Evolutionary conservation across 1,140 invertebrate genomes (phyloP), one percentile per base, ranked within the genome.

Genomic region (Drosophila lacteicornis): DNA sequence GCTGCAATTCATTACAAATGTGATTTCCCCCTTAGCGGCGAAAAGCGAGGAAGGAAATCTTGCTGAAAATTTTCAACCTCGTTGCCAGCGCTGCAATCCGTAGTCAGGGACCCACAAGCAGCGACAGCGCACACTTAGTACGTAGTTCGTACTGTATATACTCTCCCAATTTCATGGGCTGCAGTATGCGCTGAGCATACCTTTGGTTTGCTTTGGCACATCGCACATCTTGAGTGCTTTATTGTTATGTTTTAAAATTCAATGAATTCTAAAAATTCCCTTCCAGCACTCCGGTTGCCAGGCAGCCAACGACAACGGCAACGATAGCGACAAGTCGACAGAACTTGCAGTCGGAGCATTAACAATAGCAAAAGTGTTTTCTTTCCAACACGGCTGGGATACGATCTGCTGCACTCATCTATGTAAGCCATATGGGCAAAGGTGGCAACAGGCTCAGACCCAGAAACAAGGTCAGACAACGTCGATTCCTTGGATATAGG

Each of bases 231-330:
- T 88, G 84, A 88, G 84, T 88, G 84, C 85, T 88, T 88, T 88
- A 88, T 88, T 88, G 84, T 88, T 88, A 88, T 88, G 84, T 90
- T 88, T 90, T 88, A 88, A 88, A 88, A 88, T 88, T 88, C 84
- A 88, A 88, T 88, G 84, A 88, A 88, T 88, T 88, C 84, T 88
- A 88, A 88, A 88, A 88, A 81, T 81, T 69, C 65, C 57, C 57
- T 46, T 40, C 49, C 17, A 42, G 78, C 45, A 80, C 76, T 70
- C 56, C 59, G 75, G 61, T 51, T 36, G 36, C 30, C 40, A 11
- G 17, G 53, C 60, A 77, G 45, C 50, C 51, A 69, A 79, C 55
- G 50, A n/a, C 63, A 47, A 63, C 33, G 60, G 22, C 65, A 69
- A 69, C 42, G 51, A 59, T 57, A 56, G 42, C 67, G 80, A 73